A percentile compares a stretch with the other conserved stretches of the same genome.
Conservation (phyloP, 2,113 vertebrate species). For the Neolamprologus hecqui region DNA sequence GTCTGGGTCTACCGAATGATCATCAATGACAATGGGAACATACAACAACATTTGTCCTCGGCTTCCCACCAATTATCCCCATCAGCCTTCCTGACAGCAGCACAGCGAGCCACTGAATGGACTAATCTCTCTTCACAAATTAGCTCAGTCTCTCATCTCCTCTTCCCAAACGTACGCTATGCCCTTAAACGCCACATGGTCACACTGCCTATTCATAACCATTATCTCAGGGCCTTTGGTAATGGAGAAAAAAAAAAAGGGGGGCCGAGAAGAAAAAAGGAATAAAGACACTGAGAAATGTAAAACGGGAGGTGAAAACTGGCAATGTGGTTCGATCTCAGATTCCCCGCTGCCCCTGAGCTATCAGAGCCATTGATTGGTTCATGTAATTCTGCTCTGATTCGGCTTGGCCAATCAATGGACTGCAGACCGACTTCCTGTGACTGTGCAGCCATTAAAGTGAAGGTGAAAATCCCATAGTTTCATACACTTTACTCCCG, state of each 20-base stretch:
- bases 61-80: conserved; percentile 44
- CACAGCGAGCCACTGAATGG: background rate
- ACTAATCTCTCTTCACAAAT: conserved; percentile 45
- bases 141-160: conserved; percentile 23
- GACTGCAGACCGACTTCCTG: conserved; percentile 51
- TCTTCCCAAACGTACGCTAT: conserved; percentile 1
- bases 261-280: background rate
- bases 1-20: background rate
- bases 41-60: conserved; percentile 26
- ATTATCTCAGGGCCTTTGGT: background rate
- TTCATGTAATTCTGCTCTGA: conserved; percentile 65
- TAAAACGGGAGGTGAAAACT: conserved; percentile 2
- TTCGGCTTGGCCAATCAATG: conserved; percentile 65
- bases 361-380: conserved; percentile 64
- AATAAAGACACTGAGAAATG: conserved; percentile 12
- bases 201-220: conserved; percentile 22
- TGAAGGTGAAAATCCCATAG: conserved; percentile 6
- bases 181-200: conserved; percentile 18
- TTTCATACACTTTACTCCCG: background rate
- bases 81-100: conserved; percentile 29
- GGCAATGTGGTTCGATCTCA: conserved; percentile 45
- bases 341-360: conserved; percentile 45
- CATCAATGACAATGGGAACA: conserved; percentile 22
- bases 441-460: conserved; percentile 46
- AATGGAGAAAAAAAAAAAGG: background rate